Percentiles rank a stretch among this genome's conserved stretches.
Evolutionary conservation across 2,797 vertebrate genomes (phyloP).

Genomic region (Chaunax sp.): DNA sequence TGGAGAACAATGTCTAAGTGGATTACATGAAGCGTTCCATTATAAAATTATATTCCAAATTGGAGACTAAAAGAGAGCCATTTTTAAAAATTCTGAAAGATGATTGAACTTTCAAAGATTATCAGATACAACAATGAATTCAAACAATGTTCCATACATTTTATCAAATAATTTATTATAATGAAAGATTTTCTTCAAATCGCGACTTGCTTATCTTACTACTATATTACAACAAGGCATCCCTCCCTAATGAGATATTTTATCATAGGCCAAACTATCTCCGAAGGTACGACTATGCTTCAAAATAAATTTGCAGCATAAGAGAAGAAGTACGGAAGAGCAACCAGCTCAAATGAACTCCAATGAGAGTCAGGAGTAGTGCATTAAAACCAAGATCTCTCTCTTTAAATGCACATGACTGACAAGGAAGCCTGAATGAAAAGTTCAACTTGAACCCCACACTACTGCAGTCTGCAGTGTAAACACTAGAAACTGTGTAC

Average conservation of each 20-base stretch:
- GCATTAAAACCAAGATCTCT: slow-evolving; percentile 47
- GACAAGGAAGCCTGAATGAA: background rate
- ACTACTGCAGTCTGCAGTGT: slow-evolving; percentile 23
- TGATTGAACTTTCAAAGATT: slow-evolving; percentile 27
- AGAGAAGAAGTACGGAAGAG: slow-evolving; percentile 35
- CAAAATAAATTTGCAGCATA: slow-evolving; percentile 32
- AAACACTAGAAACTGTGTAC: slow-evolving; percentile 31
- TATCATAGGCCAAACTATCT: slow-evolving; percentile 16
- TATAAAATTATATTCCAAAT: slow-evolving; percentile 45
- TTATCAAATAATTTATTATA: slow-evolving; percentile 18
- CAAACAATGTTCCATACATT: background rate
- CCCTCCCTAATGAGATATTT: slow-evolving; percentile 33
- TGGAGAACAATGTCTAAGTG: slow-evolving; percentile 60
- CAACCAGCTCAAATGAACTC: slow-evolving; percentile 44
- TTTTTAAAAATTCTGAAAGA: slow-evolving; percentile 6
- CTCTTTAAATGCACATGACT: background rate
- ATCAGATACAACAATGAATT: slow-evolving; percentile 19
- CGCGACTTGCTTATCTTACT: too few species aligned
- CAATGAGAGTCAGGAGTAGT: slow-evolving; percentile 63
- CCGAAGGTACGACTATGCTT: slow-evolving; percentile 13
- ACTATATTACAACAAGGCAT: too few species aligned
- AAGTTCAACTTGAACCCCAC: slow-evolving; percentile 34
- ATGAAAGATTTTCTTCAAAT: background rate
- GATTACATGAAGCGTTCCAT: slow-evolving; percentile 54
- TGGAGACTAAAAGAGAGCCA: slow-evolving; percentile 29